phyloP scores from a whole-genome alignment of 2,797 vertebrate genomes.

The Coluber constrictor region DNA sequence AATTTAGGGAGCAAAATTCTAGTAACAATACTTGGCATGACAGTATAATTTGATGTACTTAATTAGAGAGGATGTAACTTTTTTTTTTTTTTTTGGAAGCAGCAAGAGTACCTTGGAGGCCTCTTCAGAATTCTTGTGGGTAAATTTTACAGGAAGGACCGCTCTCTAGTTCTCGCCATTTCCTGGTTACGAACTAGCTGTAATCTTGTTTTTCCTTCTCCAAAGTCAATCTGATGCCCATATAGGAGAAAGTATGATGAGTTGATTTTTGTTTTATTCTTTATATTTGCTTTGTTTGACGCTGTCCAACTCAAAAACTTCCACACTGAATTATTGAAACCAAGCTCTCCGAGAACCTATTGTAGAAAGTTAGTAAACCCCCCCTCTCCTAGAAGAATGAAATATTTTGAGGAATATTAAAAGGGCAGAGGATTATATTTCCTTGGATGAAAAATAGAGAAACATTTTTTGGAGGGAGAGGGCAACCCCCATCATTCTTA shows the following conservation, averaged over 20 bases:
- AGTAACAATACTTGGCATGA: slow-evolving; percentile 50
- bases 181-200: not conserved
- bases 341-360: not conserved
- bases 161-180: not conserved
- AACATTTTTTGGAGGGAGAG: too few species aligned
- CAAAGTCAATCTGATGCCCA: not conserved
- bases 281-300: not conserved
- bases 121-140: slow-evolving; percentile 3
- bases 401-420: too few species aligned
- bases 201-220: not conserved
- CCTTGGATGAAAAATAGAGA: too few species aligned
- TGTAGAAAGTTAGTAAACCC: too few species aligned
- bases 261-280: not conserved
- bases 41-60: slow-evolving; percentile 41
- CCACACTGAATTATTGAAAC: not conserved
- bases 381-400: too few species aligned
- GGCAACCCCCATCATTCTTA: too few species aligned
- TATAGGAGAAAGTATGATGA: not conserved
- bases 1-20: slow-evolving; percentile 45
- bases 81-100: not conserved
- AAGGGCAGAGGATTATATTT: too few species aligned
- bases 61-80: slow-evolving; percentile 45
- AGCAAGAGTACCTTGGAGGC: not conserved
- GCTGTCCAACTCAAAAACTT: not conserved
- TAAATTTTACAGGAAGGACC: not conserved